These are phyloP conservation scores for Labeo calbasu DNA, from an alignment of 2,797 vertebrate species.

Conservation along the genomic window DNA sequence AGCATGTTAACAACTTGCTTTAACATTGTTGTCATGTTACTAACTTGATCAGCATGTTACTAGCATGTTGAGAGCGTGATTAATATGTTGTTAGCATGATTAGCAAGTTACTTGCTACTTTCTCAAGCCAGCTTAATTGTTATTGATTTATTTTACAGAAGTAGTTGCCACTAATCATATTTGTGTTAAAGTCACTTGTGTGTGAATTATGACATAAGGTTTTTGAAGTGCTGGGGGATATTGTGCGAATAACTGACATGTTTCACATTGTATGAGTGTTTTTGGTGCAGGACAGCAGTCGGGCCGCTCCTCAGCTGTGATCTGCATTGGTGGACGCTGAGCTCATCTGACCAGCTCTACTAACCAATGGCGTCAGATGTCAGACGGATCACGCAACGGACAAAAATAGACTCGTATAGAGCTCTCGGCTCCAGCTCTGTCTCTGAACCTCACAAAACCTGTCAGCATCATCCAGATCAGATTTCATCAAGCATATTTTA, in stretches of 20 bases:
- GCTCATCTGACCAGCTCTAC: constrained; percentile 56
- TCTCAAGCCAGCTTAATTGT: no score
- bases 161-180: not conserved
- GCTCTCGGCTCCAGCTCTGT: not conserved
- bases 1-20: no score
- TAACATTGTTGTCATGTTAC: no score
- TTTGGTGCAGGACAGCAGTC: constrained; percentile 59
- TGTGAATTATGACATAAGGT: not conserved
- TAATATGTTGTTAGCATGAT: no score
- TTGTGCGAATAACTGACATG: not conserved
- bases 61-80: no score
- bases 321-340: constrained; percentile 60
- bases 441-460: not conserved
- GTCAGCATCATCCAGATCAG: not conserved
- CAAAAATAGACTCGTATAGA: constrained; percentile 69
- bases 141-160: no score
- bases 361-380: constrained; percentile 67
- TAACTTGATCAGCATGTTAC: no score
- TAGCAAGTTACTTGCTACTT: no score
- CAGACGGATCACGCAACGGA: constrained; percentile 64
- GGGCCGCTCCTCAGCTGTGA: constrained; percentile 54
- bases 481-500: not conserved
- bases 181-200: not conserved
- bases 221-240: not conserved
- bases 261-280: constrained; percentile 17